Percentiles rank a stretch among this genome's conserved stretches.
Conservation (phyloP, 2,888 invertebrate genomes). For the Proisotoma minuta region DNA sequence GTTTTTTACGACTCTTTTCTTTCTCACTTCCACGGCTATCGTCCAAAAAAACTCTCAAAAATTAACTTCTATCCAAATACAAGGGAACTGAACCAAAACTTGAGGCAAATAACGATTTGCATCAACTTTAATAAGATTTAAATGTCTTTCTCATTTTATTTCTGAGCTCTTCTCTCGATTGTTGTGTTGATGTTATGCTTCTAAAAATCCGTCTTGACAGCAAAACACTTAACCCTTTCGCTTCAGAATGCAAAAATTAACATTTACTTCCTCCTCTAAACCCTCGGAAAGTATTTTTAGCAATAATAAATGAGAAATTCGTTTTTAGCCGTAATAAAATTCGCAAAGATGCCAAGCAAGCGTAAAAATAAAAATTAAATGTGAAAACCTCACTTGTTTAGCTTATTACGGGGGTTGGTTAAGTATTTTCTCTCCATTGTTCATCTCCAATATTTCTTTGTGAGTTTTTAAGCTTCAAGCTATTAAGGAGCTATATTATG, state of each 20-base stretch:
- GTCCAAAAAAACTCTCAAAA: constrained; percentile 4
- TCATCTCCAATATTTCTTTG: too few species aligned
- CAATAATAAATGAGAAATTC: constrained; percentile 12
- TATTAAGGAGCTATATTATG: too few species aligned
- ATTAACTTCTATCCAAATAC: not conserved
- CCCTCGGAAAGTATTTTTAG: constrained; percentile 8
- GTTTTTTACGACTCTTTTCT: constrained; percentile 10
- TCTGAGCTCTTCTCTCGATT: not conserved
- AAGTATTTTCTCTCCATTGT: too few species aligned
- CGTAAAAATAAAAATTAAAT: constrained; percentile 1
- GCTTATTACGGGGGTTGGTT: too few species aligned
- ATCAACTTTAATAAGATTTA: constrained; percentile 1
- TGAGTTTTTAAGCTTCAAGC: too few species aligned
- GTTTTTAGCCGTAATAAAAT: constrained; percentile 10
- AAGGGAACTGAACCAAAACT: not conserved
- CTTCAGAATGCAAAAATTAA: not conserved
- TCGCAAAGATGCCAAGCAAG: constrained; percentile 11
- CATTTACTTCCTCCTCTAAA: not conserved
- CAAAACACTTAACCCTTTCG: not conserved
- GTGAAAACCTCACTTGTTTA: not conserved
- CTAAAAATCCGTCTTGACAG: too few species aligned
- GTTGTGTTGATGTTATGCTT: too few species aligned
- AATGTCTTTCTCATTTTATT: constrained; percentile 3
- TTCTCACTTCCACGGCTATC: not conserved
- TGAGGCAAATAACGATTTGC: not conserved